Evolutionary conservation across 2,113 vertebrate genomes (phyloP).

Genomic region (Neopipo cinnamomea): DNA sequence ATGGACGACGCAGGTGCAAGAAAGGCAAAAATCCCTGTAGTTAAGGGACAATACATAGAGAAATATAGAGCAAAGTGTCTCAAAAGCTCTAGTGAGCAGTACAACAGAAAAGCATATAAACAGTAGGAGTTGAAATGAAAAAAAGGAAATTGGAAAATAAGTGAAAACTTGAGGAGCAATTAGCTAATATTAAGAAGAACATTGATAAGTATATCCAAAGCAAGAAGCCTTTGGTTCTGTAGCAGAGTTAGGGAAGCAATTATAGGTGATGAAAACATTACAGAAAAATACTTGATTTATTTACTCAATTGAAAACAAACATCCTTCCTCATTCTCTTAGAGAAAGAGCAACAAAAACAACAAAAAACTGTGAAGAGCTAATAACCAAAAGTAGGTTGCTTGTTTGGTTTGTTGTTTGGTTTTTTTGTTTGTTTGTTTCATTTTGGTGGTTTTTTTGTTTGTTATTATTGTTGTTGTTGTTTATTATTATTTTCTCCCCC

Average conservation of each 20-base stretch:
- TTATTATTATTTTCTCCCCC: not conserved
- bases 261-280: not conserved
- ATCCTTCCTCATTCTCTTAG: not conserved
- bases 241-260: not conserved
- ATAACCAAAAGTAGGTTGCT: not conserved
- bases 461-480: too few species aligned
- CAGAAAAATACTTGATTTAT: not conserved
- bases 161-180: not conserved
- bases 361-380: not conserved
- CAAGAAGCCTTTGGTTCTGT: not conserved
- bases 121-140: not conserved
- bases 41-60: not conserved
- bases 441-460: too few species aligned
- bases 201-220: not conserved
- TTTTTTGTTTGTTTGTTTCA: too few species aligned
- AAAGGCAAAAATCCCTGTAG: not conserved
- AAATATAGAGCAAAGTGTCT: not conserved
- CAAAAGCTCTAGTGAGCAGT: not conserved
- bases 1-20: not conserved
- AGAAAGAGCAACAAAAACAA: not conserved
- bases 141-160: not conserved
- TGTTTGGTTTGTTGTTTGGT: too few species aligned
- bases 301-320: not conserved
- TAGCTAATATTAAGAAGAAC: not conserved
- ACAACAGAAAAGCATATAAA: not conserved